Evolutionary conservation across 2,797 vertebrate genomes (phyloP).

Genomic region (Chloroceryle inda): DNA sequence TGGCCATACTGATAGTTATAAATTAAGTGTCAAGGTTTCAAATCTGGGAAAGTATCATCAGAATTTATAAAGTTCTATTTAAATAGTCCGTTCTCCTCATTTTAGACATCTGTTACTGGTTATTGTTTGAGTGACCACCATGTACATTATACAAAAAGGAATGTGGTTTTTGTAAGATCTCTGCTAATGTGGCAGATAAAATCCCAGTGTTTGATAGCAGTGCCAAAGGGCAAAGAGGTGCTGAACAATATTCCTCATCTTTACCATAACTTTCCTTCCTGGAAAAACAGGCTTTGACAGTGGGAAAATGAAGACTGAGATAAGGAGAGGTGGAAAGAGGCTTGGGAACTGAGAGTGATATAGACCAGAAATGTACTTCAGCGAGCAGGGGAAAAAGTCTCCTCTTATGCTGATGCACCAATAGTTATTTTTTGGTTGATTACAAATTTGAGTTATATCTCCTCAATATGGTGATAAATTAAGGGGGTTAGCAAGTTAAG

Average conservation of each 20-base stretch:
- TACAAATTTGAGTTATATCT: slow-evolving; percentile 50
- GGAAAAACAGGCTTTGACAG: slow-evolving; percentile 80
- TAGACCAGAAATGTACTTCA: slow-evolving; percentile 81
- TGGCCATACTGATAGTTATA: slow-evolving; percentile 49
- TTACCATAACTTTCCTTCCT: slow-evolving; percentile 66
- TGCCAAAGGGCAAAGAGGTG: slow-evolving; percentile 85
- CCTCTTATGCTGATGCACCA: slow-evolving; percentile 55
- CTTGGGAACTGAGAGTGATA: slow-evolving; percentile 88
- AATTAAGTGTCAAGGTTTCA: slow-evolving; percentile 64
- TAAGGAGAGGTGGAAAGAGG: slow-evolving; percentile 84
- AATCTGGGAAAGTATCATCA: slow-evolving; percentile 68
- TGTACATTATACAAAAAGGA: slow-evolving; percentile 81
- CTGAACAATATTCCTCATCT: slow-evolving; percentile 68
- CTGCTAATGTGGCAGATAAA: slow-evolving; percentile 50
- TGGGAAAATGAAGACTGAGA: slow-evolving; percentile 79
- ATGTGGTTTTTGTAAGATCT: slow-evolving; percentile 83
- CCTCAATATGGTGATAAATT: slow-evolving; percentile 12
- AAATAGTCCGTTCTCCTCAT: slow-evolving; percentile 81
- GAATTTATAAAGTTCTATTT: slow-evolving; percentile 76
- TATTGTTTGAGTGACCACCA: slow-evolving; percentile 88
- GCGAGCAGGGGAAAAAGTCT: slow-evolving; percentile 65
- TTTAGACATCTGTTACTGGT: slow-evolving; percentile 86
- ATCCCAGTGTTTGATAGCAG: slow-evolving; percentile 76
- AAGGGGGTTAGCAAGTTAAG: slow-evolving; percentile 28
- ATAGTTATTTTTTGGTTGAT: slow-evolving; percentile 74